Conservation (phyloP, 2,113 vertebrate species). For the Psammodynastes pulverulentus region DNA sequence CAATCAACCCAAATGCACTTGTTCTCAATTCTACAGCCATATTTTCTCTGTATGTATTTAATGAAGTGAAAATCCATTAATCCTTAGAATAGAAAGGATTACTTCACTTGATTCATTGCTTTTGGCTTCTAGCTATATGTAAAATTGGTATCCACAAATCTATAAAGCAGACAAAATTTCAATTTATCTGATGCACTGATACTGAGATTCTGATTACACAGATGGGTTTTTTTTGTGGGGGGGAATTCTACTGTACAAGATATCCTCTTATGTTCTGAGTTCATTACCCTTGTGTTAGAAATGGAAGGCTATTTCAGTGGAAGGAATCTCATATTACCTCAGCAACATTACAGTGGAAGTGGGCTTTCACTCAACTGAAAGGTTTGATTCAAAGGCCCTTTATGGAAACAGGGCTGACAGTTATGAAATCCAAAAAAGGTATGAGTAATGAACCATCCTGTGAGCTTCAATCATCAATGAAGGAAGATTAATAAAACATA, state of each 20-base stretch:
- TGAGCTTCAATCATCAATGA: background rate
- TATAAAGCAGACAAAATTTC: slow-evolving; percentile 7
- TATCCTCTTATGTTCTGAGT: background rate
- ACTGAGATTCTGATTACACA: slow-evolving; percentile 1
- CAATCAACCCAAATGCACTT: slow-evolving; percentile 9
- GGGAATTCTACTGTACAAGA: background rate
- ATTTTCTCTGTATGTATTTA: slow-evolving; percentile 1
- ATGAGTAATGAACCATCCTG: background rate
- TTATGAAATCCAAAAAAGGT: background rate
- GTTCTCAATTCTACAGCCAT: background rate
- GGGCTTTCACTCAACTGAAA: background rate
- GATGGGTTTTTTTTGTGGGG: background rate
- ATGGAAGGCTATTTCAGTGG: background rate
- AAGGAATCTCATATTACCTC: background rate
- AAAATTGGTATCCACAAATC: slow-evolving; percentile 7
- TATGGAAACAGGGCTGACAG: background rate
- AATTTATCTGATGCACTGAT: background rate
- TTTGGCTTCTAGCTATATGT: slow-evolving; percentile 5
- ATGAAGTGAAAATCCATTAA: slow-evolving; percentile 24
- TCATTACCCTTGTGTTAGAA: background rate
- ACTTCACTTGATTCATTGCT: slow-evolving; percentile 10
- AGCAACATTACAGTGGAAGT: background rate
- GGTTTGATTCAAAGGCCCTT: background rate
- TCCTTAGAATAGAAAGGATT: background rate
- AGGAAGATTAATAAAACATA: background rate